These are phyloP conservation scores for Indicator maculatus DNA, from an alignment of 2,113 vertebrate genomes.

Conservation along the genomic window DNA sequence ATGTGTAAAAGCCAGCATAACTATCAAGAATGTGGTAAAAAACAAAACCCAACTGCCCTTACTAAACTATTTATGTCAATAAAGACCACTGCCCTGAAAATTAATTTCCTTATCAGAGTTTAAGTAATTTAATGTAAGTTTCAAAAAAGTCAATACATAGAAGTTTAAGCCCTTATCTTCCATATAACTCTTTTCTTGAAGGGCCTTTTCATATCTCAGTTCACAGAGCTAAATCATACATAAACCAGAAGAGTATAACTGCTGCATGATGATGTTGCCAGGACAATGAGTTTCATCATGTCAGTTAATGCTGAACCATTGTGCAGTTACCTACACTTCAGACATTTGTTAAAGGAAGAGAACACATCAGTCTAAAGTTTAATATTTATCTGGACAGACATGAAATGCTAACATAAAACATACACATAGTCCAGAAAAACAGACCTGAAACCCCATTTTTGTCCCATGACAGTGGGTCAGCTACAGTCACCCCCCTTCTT, in stretches of 20 bases:
- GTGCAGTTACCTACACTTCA: not conserved
- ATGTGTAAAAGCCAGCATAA: not conserved
- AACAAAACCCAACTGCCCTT: not conserved
- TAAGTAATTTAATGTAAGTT: not conserved
- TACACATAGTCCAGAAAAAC: not conserved
- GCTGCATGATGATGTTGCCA: not conserved
- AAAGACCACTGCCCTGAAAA: not conserved
- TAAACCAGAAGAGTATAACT: not conserved
- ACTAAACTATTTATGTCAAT: not conserved
- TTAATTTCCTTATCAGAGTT: not conserved
- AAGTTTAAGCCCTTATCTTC: not conserved
- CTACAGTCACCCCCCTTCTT: not conserved
- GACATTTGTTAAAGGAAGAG: not conserved
- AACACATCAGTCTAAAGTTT: not conserved
- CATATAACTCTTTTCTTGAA: not conserved
- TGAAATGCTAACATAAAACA: not conserved
- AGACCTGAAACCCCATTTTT: not conserved
- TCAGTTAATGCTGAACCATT: not conserved
- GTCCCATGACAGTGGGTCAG: not conserved
- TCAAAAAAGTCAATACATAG: not conserved
- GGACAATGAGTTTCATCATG: not conserved
- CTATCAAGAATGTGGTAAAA: not conserved
- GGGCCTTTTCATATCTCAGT: not conserved
- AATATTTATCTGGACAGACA: not conserved
- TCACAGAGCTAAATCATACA: not conserved